A percentile compares a stretch with the other conserved stretches of the same genome.
Evolutionary conservation across 2,113 vertebrate genomes (phyloP).

Genomic region (Aramus guarauna): DNA sequence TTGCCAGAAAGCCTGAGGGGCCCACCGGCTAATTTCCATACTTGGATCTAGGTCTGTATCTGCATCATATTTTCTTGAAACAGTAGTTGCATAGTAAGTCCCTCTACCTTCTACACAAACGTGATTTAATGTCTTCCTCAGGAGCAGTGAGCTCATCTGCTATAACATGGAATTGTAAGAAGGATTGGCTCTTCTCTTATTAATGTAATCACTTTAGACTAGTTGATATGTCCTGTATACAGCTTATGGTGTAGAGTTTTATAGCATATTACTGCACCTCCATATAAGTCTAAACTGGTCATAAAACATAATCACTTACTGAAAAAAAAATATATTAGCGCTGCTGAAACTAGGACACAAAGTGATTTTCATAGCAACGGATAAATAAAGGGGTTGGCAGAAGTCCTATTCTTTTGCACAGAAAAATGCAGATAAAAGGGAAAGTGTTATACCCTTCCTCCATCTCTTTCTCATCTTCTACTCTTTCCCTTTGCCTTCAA

Average conservation of each 20-base stretch:
- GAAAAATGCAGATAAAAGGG: conserved; percentile 3
- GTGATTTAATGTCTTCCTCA: conserved; percentile 52
- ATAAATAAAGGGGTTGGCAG: conserved; percentile 29
- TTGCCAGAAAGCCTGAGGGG: conserved; percentile 45
- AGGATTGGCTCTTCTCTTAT: conserved; percentile 35
- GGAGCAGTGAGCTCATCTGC: conserved; percentile 49
- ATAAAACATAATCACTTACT: conserved; percentile 39
- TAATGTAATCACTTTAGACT: conserved; percentile 60
- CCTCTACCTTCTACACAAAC: conserved; percentile 39
- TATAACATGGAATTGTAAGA: not conserved
- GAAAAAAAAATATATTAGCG: conserved; percentile 2
- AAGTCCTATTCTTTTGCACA: not conserved
- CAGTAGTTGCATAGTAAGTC: not conserved
- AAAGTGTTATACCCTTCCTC: not conserved
- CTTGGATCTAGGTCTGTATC: conserved; percentile 48
- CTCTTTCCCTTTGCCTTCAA: not conserved
- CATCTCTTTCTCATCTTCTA: not conserved
- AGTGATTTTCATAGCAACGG: conserved; percentile 34
- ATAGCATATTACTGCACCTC: conserved; percentile 36
- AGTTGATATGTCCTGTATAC: conserved; percentile 51
- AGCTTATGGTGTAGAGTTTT: conserved; percentile 25
- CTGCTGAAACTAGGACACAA: conserved; percentile 26
- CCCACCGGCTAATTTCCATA: conserved; percentile 48
- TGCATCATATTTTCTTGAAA: conserved; percentile 62
- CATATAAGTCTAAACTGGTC: conserved; percentile 46